These are phyloP conservation scores for Colostygia pectinataria DNA, from an alignment of 2,888 invertebrate species.

Conservation along the genomic window DNA sequence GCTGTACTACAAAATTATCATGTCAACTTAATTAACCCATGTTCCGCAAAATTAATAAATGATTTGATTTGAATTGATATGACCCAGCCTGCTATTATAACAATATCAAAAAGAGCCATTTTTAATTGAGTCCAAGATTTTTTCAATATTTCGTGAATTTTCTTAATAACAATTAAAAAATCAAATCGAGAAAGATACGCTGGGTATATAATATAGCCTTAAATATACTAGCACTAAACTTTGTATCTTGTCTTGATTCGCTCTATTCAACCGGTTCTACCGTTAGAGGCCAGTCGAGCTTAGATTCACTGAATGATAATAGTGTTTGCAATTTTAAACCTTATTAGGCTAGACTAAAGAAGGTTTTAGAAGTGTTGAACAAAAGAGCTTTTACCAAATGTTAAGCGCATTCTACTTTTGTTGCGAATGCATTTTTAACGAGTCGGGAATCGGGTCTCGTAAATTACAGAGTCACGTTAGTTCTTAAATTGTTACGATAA, in stretches of 20 bases:
- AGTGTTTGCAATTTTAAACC: constrained; percentile 20
- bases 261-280: constrained; percentile 58
- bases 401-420: constrained; percentile 9
- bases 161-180: too few species aligned
- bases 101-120: too few species aligned
- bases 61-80: too few species aligned
- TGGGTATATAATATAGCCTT: too few species aligned
- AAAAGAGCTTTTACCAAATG: constrained; percentile 14
- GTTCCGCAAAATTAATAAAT: too few species aligned
- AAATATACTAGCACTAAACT: constrained; percentile 15
- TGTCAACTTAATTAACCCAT: too few species aligned
- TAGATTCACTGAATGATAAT: constrained; percentile 30
- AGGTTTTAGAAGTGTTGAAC: background rate
- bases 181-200: too few species aligned
- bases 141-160: too few species aligned
- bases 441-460: background rate
- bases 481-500: too few species aligned
- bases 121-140: too few species aligned
- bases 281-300: constrained; percentile 49
- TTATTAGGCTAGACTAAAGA: background rate
- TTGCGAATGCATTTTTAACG: constrained; percentile 1
- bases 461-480: background rate
- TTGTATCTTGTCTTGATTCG: constrained; percentile 32
- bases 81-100: too few species aligned
- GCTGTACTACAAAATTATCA: too few species aligned